Percentiles rank a stretch among this genome's conserved stretches.
Evolutionary conservation across 2,113 vertebrate species (phyloP).

Genomic region (Tychaedon coryphoeus): DNA sequence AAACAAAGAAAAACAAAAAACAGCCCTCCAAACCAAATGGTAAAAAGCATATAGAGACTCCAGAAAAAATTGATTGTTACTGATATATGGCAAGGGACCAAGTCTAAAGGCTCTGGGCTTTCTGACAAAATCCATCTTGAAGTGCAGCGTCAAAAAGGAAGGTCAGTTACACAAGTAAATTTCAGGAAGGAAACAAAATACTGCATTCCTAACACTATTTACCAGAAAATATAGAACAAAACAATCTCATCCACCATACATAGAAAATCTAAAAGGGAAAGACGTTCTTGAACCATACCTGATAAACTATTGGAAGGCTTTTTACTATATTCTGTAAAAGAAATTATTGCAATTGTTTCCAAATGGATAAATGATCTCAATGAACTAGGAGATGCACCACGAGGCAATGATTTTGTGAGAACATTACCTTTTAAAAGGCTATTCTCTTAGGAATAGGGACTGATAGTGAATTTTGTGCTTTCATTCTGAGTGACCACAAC

Average conservation of each 20-base stretch:
- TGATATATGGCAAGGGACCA: neutral
- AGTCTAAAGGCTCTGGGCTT: neutral
- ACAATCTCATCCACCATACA: neutral
- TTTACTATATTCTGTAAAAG: neutral
- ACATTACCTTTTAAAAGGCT: neutral
- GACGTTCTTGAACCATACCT: neutral
- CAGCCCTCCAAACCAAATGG: neutral
- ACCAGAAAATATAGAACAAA: neutral
- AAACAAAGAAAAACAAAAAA: neutral
- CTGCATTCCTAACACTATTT: neutral
- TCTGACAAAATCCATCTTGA: neutral
- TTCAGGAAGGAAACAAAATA: neutral
- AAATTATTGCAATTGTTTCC: neutral
- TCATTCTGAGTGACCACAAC: neutral
- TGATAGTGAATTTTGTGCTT: neutral
- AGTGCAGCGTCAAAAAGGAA: neutral
- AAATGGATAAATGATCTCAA: neutral
- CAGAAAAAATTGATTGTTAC: neutral
- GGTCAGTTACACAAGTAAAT: neutral
- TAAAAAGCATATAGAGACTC: neutral
- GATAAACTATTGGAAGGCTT: neutral
- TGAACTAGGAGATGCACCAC: neutral
- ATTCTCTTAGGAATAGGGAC: neutral
- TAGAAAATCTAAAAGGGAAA: neutral
- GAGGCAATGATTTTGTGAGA: neutral